Evolutionary conservation across 2,797 vertebrate species (phyloP).

Genomic region (Megalops cyprinoides): DNA sequence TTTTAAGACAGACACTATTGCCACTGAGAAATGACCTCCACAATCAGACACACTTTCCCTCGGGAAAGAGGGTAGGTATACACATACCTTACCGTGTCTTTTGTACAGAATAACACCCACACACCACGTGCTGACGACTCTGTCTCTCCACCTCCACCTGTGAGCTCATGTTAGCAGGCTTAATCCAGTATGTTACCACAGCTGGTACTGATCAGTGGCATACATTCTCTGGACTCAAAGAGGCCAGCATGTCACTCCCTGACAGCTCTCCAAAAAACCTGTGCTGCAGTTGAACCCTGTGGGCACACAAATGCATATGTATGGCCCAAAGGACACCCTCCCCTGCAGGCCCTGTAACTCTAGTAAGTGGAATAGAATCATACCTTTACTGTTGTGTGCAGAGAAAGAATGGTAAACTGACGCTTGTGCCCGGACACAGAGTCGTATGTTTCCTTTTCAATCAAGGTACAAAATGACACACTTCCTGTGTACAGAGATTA

Average conservation of each 20-base stretch:
- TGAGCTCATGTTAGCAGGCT: background rate
- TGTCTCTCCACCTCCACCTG: background rate
- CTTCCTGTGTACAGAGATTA: background rate
- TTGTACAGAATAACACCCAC: background rate
- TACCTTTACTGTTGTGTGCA: background rate
- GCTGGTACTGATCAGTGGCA: background rate
- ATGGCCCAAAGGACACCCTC: background rate
- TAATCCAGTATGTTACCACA: background rate
- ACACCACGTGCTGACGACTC: background rate
- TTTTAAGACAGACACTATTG: constrained; percentile 1
- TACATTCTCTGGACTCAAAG: background rate
- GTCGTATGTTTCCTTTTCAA: background rate
- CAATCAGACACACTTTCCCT: background rate
- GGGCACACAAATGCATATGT: background rate
- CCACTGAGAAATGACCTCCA: background rate
- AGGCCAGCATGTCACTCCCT: background rate
- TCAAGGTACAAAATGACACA: background rate
- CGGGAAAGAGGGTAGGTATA: background rate
- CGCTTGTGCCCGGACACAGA: background rate
- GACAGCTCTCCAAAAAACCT: background rate
- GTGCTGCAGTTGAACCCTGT: background rate
- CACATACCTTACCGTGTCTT: background rate
- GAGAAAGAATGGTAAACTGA: background rate
- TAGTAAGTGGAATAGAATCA: background rate
- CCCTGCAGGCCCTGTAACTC: background rate